phyloP scores from a whole-genome alignment of 2,797 vertebrate species.

The Holocentrus rufus region DNA sequence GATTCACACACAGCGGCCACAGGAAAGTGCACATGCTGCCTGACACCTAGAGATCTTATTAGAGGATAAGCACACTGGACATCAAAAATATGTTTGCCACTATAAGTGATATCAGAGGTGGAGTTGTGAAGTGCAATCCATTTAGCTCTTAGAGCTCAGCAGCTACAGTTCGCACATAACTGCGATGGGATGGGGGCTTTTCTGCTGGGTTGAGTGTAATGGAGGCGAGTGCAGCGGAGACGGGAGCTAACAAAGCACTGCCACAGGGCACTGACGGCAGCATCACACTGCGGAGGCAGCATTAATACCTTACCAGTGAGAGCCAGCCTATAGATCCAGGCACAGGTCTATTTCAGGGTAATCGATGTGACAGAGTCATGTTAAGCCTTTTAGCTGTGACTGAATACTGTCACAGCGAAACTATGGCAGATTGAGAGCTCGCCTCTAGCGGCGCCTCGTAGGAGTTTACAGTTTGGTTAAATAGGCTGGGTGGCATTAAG shows the following conservation, averaged over 20 bases:
- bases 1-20: conserved; percentile 3
- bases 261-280: conserved; percentile 2
- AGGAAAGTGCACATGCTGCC: not conserved
- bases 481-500: not conserved
- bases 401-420: conserved; percentile 37
- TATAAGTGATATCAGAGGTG: conserved; percentile 24
- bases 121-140: conserved; percentile 29
- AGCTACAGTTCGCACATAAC: conserved; percentile 48
- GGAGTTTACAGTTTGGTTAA: conserved; percentile 22
- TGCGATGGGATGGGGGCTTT: conserved; percentile 43
- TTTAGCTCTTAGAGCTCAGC: conserved; percentile 33
- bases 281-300: conserved; percentile 35
- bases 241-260: conserved; percentile 26
- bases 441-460: conserved; percentile 31
- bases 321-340: conserved; percentile 22
- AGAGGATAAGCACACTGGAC: not conserved
- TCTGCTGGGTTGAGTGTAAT: conserved; percentile 25
- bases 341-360: conserved; percentile 23
- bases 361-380: conserved; percentile 30
- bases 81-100: conserved; percentile 1
- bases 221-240: conserved; percentile 24
- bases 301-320: conserved; percentile 12
- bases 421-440: conserved; percentile 12
- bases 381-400: conserved; percentile 22
- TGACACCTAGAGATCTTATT: not conserved